Base-by-base conservation (phyloP, 2,888 invertebrate genomes). In the Zelleria hepariella region DNA sequence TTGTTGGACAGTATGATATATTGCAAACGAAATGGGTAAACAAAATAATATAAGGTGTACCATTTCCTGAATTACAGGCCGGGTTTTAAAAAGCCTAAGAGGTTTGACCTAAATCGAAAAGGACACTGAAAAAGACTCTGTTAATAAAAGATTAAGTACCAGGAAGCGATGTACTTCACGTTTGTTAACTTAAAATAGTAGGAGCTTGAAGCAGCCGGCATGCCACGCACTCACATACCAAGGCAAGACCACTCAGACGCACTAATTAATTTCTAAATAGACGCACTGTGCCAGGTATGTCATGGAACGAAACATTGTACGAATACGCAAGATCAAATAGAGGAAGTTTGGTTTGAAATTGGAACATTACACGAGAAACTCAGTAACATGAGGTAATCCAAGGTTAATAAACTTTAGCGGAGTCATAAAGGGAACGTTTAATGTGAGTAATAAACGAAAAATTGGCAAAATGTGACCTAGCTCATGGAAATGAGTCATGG, bases 251-350 rank as follows among this genome's bases (percentile, higher is more conserved):
- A 63, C 61, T 72, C 69, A 70, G 69, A 66, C 69, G 68, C 65
- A 73, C 77, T 80, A 80, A 80, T 80, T 76, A 74, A 76, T 72
- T 68, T 71, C 71, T 73, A 74, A 80, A 80, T 74, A 74, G 57
- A 42, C 32, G 10, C 32, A 42, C 32, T 42, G 32, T 42, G 32
- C 32, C 32, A 42, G 32, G 32, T 42, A 42, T 15, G 32, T 15
- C 32, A 42, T 42, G 2, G 32, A 15, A 10, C 32, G n/a, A 15
- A 42, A 15, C 32, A 42, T 42, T 42, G 32, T 42, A 42, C 32
- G 32, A 42, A 42, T 42, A 42, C 32, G 32, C 32, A 42, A 42
- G 15, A 42, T 42, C 10, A 10, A 42, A 15, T 15, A 42, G 32
- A 42, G 32, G 32, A 4, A 10, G 10, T 15, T 42, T 42, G 32